Percentiles rank a stretch among this genome's conserved stretches.
Evolutionary conservation across 2,113 vertebrate species (phyloP).

Genomic region (Chlorocebus sabaeus): DNA sequence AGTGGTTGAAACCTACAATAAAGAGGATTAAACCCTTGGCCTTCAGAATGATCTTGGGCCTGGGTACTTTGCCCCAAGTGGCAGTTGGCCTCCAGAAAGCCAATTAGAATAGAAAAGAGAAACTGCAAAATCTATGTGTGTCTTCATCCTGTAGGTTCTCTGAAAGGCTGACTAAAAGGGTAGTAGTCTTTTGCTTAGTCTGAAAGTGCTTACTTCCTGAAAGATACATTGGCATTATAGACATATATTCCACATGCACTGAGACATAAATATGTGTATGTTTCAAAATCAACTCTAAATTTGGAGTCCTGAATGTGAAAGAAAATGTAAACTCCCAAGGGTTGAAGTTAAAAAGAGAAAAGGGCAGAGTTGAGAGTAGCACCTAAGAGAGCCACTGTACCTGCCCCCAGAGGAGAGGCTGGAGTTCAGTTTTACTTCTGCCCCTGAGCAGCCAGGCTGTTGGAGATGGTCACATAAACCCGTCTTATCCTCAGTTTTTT

Average conservation of each 20-base stretch:
- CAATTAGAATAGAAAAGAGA: not conserved
- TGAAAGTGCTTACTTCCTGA: not conserved
- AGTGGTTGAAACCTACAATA: not conserved
- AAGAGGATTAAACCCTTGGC: not conserved
- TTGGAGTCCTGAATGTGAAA: not conserved
- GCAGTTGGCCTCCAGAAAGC: not conserved
- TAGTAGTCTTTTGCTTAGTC: not conserved
- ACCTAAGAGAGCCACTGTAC: accelerated
- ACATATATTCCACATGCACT: not conserved
- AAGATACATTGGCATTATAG: not conserved
- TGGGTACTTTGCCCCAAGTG: not conserved
- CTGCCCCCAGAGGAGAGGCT: accelerated
- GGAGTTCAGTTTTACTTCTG: not conserved
- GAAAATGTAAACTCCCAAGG: not conserved
- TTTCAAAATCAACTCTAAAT: not conserved
- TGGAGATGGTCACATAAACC: not conserved
- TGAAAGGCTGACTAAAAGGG: not conserved
- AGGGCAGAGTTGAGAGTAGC: accelerated
- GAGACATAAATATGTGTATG: not conserved
- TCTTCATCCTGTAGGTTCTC: not conserved
- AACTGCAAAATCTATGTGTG: not conserved
- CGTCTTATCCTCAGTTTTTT: not conserved
- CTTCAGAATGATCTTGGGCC: not conserved
- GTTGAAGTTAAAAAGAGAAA: not conserved
- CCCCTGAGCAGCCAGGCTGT: too few species aligned